Base-by-base conservation (phyloP, 2,797 vertebrate species). In the Hydrocynus forskahlii region DNA sequence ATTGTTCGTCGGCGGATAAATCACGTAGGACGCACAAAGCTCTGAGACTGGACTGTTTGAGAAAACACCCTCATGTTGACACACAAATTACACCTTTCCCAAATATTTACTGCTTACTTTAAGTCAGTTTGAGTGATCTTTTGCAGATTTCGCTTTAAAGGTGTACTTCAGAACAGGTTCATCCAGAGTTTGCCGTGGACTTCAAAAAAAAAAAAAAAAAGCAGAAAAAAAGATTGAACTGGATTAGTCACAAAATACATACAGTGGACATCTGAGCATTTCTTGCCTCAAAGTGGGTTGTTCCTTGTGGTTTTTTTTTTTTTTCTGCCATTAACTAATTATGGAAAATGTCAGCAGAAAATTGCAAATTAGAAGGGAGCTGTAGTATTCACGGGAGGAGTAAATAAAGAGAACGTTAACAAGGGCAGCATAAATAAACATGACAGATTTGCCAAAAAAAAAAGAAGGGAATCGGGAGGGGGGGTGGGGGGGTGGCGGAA, bases 71-170 rank as follows among this genome's bases (percentile, higher is more conserved):
- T 19, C 12, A 1, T 55, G 83, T 81, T 83, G 81, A 83, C 83
- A 64, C 63, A 50, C 75, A 75, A 75, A 55, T 78, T 82, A 62
- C 54, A 1, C 74, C 81, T 80, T 78, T 80, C 64, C 76, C 84
- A 84, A 85, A 85, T 85, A 85, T 87, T 87, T 85, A 79, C 79
- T 69, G 77, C 80, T 76, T 79, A 68, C 75, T 55, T 75, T 72
- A 77, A 85, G 83, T 80, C 68, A 78, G 67, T 80, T 81, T 76
- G 71, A 84, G 79, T 66, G 68, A 70, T 85, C 81, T 76, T 79
- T 84, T 69, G 57, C 79, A 83, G 79, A 66, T 62, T 82, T 71
- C 66, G 76, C 66, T 80, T 82, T 80, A 78, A 83, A 82, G 68
- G 68, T 78, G 52, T 38, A 45, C 79, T 78, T 82, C 40, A 69